Evolutionary conservation across 30 jellyfish, hydroid and myxozoan species (phyloP).

Genomic region (Catostylus mosaicus): DNA sequence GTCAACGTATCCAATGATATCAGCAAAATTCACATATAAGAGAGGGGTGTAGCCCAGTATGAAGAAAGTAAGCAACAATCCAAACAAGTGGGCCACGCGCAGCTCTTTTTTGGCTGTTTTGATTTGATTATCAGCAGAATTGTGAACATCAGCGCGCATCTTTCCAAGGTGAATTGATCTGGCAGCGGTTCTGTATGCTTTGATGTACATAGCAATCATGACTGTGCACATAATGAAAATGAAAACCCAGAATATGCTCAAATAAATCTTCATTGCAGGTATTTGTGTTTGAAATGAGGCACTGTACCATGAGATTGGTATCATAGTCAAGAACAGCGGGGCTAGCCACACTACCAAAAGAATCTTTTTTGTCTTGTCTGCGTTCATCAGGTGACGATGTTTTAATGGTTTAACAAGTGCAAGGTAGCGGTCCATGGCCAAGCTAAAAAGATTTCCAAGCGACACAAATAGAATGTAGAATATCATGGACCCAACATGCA

Average conservation of each 20-base stretch:
- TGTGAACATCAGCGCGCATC: constrained; percentile 25
- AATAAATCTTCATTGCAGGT: constrained; percentile 34
- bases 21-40: constrained; percentile 72
- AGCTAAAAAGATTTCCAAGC: constrained; percentile 69
- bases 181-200: constrained; percentile 68
- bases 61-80: constrained; percentile 80
- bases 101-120: constrained; percentile 75
- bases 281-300: constrained; percentile 7
- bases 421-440: constrained; percentile 86
- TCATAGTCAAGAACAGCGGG: constrained; percentile 64
- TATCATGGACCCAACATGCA: constrained; percentile 37
- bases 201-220: constrained; percentile 72
- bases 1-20: too few species aligned
- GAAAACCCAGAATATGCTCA: constrained; percentile 62
- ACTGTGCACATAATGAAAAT: constrained; percentile 60
- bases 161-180: constrained; percentile 61
- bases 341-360: constrained; percentile 61
- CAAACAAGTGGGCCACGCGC: constrained; percentile 86
- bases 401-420: constrained; percentile 85
- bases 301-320: constrained; percentile 75
- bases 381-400: constrained; percentile 73
- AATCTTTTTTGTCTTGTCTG: constrained; percentile 62
- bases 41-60: constrained; percentile 84
- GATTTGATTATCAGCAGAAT: constrained; percentile 6
- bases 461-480: constrained; percentile 77